Evolutionary conservation across 2,113 vertebrate species (phyloP), one percentile per base, ranked within the genome.

Genomic region (Tonatia bakeri): DNA sequence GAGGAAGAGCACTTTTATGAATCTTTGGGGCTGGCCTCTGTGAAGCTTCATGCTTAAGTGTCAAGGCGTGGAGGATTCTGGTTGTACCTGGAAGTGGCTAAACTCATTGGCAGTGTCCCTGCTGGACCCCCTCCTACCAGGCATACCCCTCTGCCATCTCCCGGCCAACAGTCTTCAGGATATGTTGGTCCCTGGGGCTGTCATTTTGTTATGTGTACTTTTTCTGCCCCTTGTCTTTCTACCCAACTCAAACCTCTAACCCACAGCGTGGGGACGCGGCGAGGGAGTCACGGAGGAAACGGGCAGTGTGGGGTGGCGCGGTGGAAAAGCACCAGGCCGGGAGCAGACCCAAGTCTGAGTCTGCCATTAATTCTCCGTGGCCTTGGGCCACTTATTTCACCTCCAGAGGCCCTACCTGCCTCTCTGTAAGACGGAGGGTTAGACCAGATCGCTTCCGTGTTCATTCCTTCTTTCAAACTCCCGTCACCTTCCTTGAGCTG

Each of bases 131-230:
- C 92, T 83, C 69, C 26, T 50, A 10, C 67, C 22, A 80, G 43
- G n/a, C 9, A 1, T 70, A 67, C 3, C 22, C 72, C 45, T 91
- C 59, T 94, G 20, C 76, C 14, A 7, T 94, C 14, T 3, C 40
- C 75, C 88, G 36, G 43, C 59, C 64, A 47, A 1, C 36, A 54
- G 0, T 72, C 67, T 70, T 75, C 11, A 80, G 94, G 43, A 43
- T 90, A 45, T 70, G 9, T 64, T 85, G 84, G 54, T 69, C 43
- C 36, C 70, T 65, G 52, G 31, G 82, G 43, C 40, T 83, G 2
- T 86, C 70, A 59, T 82, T 94, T 95, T 88, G 59, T 81, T 92
- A n/a, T 40, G 4, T 94, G 70, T 80, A 10, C 61, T 94, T 83
- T 80, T 56, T 72, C 31, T 89, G 22, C 59, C 31, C 20, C 17